Evolutionary conservation across 2,888 invertebrate species (phyloP).

Genomic region (Yponomeuta malinellus): DNA sequence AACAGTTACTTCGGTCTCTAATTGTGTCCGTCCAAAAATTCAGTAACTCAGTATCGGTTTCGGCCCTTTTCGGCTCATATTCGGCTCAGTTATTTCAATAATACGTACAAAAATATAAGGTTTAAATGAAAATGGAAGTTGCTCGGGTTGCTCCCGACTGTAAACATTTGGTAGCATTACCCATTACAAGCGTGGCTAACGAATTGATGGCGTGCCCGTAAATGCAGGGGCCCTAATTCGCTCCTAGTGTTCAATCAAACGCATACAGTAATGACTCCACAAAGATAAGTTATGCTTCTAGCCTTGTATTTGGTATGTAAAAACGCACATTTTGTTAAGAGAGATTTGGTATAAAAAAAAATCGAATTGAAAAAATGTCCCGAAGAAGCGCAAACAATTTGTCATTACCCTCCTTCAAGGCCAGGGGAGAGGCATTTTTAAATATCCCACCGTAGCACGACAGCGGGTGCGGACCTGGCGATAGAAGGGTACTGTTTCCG

Average conservation of each 20-base stretch:
- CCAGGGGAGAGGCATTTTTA: constrained; percentile 52
- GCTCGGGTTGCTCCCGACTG: background rate
- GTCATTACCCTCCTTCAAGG: constrained; percentile 43
- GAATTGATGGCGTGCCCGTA: constrained; percentile 65
- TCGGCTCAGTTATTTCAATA: too few species aligned
- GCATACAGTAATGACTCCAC: background rate
- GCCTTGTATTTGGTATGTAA: too few species aligned
- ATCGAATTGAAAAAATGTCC: background rate
- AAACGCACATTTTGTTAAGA: too few species aligned
- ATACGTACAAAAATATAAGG: too few species aligned
- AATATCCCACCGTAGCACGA: constrained; percentile 41
- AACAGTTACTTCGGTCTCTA: too few species aligned
- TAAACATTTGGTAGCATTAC: background rate
- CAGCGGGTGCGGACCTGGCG: constrained; percentile 63
- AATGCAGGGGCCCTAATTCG: constrained; percentile 8
- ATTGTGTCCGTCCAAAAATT: too few species aligned
- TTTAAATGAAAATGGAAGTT: background rate
- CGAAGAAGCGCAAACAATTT: constrained; percentile 27
- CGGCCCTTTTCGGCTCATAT: too few species aligned
- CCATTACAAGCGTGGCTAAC: constrained; percentile 54
- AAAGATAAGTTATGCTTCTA: too few species aligned
- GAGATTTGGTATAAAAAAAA: background rate
- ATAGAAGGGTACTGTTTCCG: constrained; percentile 75
- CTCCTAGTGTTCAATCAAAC: background rate
- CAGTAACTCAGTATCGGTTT: too few species aligned